Evolutionary conservation across 1,140 invertebrate genomes (phyloP), one percentile per base, ranked within the genome.

Genomic region (Micrasema longulum): DNA sequence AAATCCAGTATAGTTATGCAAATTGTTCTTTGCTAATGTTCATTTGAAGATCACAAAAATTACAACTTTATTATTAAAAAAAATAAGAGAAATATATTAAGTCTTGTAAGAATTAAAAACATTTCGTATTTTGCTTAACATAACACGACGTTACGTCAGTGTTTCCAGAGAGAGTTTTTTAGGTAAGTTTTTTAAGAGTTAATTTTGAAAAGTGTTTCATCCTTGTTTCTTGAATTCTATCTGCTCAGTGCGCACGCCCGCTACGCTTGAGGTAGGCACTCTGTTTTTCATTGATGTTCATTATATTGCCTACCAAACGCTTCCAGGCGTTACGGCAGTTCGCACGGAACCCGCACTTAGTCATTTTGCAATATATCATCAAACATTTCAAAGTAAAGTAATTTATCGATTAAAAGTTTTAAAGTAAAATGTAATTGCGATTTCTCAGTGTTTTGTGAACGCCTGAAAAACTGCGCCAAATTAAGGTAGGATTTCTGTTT

Each of bases 251-350:
- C 65, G 65, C 65, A 68, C 50, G 65, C 65, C 48, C 38, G 50
- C 35, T 68, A 38, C 48, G 48, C 10, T 36, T 36, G 47, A 41
- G 65, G 35, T 50, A 55, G 50, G 65, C 65, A 55, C 18, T 16
- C 36, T 38, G 18, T 12, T 18, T 18, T 53, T 22, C 65, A 68
- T 68, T 68, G 48, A 68, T 68, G 65, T 55, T 20, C 10, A 65
- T 12, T 18, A 50, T 14, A 23, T 50, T 55, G 26, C 48, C 65
- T 18, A 68, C 20, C 55, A 60, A 60, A 60, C 55, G 55, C 55
- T 60, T 60, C 35, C 55, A 36, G 35, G 55, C 55, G 55, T 60
- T 60, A 11, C 55, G 7, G 11, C 55, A 16, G 31, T 18, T 1
- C 11, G 35, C 55, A 35, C 50, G 55, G 14, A n/a, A n/a, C 16